Evolutionary conservation across 2,797 vertebrate species (phyloP), one percentile per base, ranked within the genome.

Genomic region (Neosilurus hyrtlii): DNA sequence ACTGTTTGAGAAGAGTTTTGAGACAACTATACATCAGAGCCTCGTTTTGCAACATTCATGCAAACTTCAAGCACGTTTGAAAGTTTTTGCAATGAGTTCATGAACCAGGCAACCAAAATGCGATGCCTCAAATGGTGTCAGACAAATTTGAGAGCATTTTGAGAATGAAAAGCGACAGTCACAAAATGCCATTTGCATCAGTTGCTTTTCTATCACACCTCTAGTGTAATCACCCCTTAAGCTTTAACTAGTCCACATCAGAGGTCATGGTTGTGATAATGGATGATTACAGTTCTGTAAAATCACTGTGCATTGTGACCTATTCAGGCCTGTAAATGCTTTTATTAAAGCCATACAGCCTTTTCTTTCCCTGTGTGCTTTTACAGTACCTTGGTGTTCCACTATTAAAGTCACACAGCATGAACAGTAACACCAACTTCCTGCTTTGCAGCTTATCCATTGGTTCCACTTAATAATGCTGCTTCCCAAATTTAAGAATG

Each of bases 381-480:
- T 79, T 79, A 79, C 76, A 72, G 61, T 81, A 30, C 24, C 18
- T 77, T 77, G 35, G n/a, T 43, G 81, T 71, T 70, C 73, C 59
- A 73, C 74, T 78, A 82, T 73, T 43, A 85, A 82, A 82, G 59
- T 65, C 52, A 57, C 10, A 79, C 66, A 86, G 80, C 79, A 78
- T 87, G 77, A 52, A 67, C 80, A 82, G 84, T 79, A 88, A 90
- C 91, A 89, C 70, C 80, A 88, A 90, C 91, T 88, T 93, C 86
- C 88, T 87, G 81, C 90, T 88, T 84, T 85, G 79, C 88, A 79
- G 87, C 87, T 86, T 84, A 75, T 75, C 82, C 88, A 90, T 92
- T 93, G 88, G 91, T 93, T 93, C 91, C 92, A 89, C 90, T 90
- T 54, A 72, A 84, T 88, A 85, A 91, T 86, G 85, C 86, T 52